A percentile compares a stretch with the other conserved stretches of the same genome.
Evolutionary conservation across 2,113 vertebrate genomes (phyloP).

Genomic region (Melanerpes formicivorus): DNA sequence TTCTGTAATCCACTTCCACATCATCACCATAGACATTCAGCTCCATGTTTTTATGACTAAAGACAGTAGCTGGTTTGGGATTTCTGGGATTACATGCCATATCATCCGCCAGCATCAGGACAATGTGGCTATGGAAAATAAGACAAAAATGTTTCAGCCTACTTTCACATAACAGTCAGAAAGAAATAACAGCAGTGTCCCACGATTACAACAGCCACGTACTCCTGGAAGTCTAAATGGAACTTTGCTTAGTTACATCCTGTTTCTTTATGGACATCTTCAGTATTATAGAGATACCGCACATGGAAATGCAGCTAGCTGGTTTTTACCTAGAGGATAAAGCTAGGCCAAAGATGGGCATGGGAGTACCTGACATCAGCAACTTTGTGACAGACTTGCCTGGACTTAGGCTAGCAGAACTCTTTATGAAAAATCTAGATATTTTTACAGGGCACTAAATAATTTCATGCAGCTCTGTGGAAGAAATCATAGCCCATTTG

Average conservation of each 20-base stretch:
- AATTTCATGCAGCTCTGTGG: background rate
- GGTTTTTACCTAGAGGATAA: background rate
- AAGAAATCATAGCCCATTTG: background rate
- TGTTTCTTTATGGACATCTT: background rate
- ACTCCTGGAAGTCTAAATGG: background rate
- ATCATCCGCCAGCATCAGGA: constrained; percentile 97
- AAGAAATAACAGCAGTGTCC: background rate
- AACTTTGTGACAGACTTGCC: background rate
- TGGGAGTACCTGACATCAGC: background rate
- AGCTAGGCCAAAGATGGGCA: background rate
- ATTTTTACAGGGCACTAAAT: background rate
- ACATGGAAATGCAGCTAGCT: background rate
- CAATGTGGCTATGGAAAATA: constrained; percentile 86
- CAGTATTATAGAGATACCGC: background rate
- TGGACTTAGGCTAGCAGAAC: background rate
- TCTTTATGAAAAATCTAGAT: background rate
- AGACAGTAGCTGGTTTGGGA: constrained; percentile 96
- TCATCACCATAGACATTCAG: constrained; percentile 98
- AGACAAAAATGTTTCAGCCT: background rate
- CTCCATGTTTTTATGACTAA: constrained; percentile 99
- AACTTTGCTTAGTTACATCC: background rate
- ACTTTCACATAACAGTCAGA: background rate
- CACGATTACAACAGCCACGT: background rate
- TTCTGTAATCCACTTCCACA: constrained; percentile 97
- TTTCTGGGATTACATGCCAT: constrained; percentile 98